These are phyloP conservation scores for Copsychus sechellarum DNA, from an alignment of 2,113 vertebrate genomes.

Conservation along the genomic window DNA sequence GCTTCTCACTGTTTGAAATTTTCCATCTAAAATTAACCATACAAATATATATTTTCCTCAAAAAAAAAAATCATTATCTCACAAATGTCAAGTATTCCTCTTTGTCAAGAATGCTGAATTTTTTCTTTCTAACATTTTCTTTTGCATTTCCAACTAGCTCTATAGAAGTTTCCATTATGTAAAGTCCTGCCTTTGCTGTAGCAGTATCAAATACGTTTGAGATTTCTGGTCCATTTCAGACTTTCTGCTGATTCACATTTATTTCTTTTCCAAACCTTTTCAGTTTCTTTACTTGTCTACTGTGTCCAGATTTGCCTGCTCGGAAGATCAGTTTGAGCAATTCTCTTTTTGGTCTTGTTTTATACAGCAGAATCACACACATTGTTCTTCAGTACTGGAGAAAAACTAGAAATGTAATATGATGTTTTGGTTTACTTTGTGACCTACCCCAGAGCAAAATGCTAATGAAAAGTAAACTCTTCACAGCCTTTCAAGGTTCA, in stretches of 20 bases:
- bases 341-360: background rate
- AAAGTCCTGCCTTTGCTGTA: background rate
- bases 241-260: background rate
- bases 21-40: background rate
- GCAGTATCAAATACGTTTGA: background rate
- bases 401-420: background rate
- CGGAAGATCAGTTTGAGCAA: background rate
- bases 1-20: background rate
- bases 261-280: background rate
- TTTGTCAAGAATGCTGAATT: background rate
- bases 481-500: background rate
- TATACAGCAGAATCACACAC: background rate
- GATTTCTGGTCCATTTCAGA: background rate
- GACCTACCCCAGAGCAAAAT: background rate
- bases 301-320: background rate
- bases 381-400: background rate
- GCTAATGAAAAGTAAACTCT: background rate
- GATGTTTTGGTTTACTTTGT: background rate
- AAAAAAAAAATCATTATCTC: background rate
- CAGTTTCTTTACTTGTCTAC: background rate
- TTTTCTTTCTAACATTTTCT: background rate
- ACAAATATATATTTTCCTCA: background rate
- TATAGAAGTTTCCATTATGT: background rate
- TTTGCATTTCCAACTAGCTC: background rate
- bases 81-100: background rate